Evolutionary conservation across 2,888 invertebrate species (phyloP), one percentile per base, ranked within the genome.

Genomic region (Eupithecia pulchellata): DNA sequence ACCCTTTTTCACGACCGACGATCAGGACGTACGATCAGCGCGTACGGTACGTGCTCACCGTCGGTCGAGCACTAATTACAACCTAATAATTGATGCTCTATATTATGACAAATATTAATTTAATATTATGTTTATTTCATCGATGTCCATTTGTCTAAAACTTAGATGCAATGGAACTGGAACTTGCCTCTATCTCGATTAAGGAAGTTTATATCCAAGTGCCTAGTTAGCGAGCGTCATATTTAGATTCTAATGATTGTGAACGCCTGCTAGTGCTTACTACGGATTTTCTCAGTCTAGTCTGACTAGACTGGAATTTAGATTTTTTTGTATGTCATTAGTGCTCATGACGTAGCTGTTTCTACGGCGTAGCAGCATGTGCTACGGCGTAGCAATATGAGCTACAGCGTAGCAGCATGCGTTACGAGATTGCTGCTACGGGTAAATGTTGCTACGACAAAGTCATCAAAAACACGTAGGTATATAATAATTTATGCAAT

Each of bases 111-210:
- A 9, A 9, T 11, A n/a, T n/a, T n/a, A n/a, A n/a, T n/a, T n/a
- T n/a, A n/a, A n/a, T n/a, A n/a, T n/a, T n/a, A n/a, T n/a, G n/a
- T n/a, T n/a, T n/a, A n/a, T n/a, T n/a, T n/a, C 0, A 52, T 11
- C 20, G 47, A 61, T 52, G 42, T 39, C 27, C 61, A 52, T 62
- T 62, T 65, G 64, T 68, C 61, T 71, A 61, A n/a, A 13, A 25
- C 20, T 17, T 17, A 29, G 30, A 47, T 32, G 55, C 29, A 68
- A 14, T 34, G 61, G 64, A 71, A 66, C 64, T 42, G 27, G 57
- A 66, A 71, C 63, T 71, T 52, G 63, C 64, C 61, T 70, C 66
- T 70, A 64, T 72, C 64, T 68, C 47, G 66, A 73, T 73, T 73
- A 68, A 27, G 42, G n/a, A 68, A 70, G 65, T 73, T 73, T 70